These are phyloP conservation scores for Cyclura pinguis DNA, from an alignment of 2,797 vertebrate genomes.

Conservation along the genomic window DNA sequence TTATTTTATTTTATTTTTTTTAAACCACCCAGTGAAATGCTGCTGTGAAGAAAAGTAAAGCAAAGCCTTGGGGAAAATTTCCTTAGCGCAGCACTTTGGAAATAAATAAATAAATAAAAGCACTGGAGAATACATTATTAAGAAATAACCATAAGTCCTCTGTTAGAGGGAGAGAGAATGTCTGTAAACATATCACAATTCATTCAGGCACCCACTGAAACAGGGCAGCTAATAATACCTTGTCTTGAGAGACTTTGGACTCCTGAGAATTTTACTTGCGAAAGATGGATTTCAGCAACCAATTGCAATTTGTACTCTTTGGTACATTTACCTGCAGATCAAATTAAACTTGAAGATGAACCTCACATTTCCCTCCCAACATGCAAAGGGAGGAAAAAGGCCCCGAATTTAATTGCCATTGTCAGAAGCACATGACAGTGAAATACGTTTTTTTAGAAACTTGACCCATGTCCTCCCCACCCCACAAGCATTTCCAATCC, in stretches of 20 bases:
- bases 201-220: slow-evolving; percentile 75
- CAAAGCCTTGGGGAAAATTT: slow-evolving; percentile 64
- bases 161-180: slow-evolving; percentile 40
- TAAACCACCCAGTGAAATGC: slow-evolving; percentile 50
- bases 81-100: slow-evolving; percentile 66
- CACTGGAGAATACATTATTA: slow-evolving; percentile 70
- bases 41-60: slow-evolving; percentile 64
- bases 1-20: background rate
- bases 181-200: slow-evolving; percentile 71
- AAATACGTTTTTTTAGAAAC: slow-evolving; percentile 35
- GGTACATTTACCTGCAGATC: background rate
- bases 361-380: background rate
- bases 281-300: slow-evolving; percentile 46
- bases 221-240: slow-evolving; percentile 69
- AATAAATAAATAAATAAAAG: slow-evolving; percentile 69
- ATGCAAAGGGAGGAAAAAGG: slow-evolving; percentile 20
- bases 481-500: background rate
- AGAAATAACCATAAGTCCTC: slow-evolving; percentile 69
- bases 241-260: slow-evolving; percentile 51
- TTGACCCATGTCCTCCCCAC: background rate
- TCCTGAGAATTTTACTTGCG: slow-evolving; percentile 55
- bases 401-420: slow-evolving; percentile 22
- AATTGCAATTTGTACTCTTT: slow-evolving; percentile 38
- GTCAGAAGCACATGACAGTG: slow-evolving; percentile 27
- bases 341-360: slow-evolving; percentile 28